These are phyloP conservation scores for Crocidura indochinensis DNA, from an alignment of 2,797 vertebrate genomes.

Conservation along the genomic window DNA sequence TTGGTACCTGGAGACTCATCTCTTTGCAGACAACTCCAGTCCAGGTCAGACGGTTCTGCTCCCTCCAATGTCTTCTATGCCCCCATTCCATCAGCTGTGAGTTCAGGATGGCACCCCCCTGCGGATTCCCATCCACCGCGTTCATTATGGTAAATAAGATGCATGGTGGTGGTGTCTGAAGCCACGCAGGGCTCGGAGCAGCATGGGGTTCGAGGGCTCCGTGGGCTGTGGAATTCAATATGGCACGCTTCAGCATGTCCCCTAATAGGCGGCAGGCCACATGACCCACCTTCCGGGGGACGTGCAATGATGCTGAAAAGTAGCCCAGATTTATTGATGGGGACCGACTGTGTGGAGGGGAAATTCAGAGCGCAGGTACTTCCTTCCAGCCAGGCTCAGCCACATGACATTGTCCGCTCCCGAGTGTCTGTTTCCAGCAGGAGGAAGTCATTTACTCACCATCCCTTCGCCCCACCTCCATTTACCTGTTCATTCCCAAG, in stretches of 20 bases:
- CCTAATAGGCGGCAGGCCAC: slow-evolving; percentile 85
- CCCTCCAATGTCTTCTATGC: not conserved
- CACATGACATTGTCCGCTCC: too few relatives aligned
- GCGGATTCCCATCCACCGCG: not conserved
- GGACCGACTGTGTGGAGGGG: slow-evolving; percentile 6
- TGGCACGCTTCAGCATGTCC: slow-evolving; percentile 86
- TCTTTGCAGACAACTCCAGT: not conserved
- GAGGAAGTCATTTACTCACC: too few relatives aligned
- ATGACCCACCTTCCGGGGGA: slow-evolving; percentile 82
- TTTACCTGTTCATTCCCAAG: too few relatives aligned
- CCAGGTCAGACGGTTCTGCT: not conserved
- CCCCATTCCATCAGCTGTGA: not conserved
- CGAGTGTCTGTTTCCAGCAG: too few relatives aligned
- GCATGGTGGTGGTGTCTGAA: slow-evolving; percentile 58
- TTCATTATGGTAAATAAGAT: slow-evolving; percentile 42
- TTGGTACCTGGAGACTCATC: not conserved
- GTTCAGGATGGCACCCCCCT: not conserved
- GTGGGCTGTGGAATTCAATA: slow-evolving; percentile 84
- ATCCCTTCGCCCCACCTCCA: too few relatives aligned
- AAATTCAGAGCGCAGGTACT: too few relatives aligned
- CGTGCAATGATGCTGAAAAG: slow-evolving; percentile 86
- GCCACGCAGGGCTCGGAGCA: slow-evolving; percentile 78
- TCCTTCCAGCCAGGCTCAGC: too few relatives aligned
- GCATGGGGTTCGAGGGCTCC: slow-evolving; percentile 77
- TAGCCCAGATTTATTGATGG: slow-evolving; percentile 87